Conservation (phyloP, 1,140 invertebrate species). For the Apocrypta bakeri region DNA sequence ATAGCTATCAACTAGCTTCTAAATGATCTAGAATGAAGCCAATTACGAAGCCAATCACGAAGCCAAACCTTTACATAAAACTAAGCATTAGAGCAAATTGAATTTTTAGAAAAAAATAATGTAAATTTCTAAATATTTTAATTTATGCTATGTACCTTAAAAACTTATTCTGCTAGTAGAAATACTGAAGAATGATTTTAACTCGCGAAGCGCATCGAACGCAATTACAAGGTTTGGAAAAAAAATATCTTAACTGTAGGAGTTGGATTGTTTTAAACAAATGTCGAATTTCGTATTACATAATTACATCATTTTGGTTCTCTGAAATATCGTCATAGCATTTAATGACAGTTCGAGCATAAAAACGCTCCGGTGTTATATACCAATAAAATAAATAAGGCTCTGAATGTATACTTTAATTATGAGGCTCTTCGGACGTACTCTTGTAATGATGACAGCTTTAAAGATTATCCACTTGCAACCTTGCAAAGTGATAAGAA, state of each 20-base stretch:
- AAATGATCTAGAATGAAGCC: slow-evolving; percentile 32
- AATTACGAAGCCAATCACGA: too few species aligned
- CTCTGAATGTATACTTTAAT: background rate
- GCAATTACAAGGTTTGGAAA: background rate
- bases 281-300: background rate
- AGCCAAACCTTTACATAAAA: slow-evolving; percentile 36
- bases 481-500: background rate
- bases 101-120: slow-evolving; percentile 1
- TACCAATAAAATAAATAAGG: background rate
- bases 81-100: too few species aligned
- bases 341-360: background rate
- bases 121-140: background rate
- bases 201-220: too few species aligned
- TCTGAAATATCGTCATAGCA: background rate
- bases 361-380: background rate
- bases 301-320: background rate
- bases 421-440: too few species aligned
- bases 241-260: too few species aligned
- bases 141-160: background rate
- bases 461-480: background rate
- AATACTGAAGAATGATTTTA: background rate
- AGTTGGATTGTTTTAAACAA: background rate
- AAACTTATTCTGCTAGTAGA: background rate
- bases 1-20: slow-evolving; percentile 30
- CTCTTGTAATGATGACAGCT: background rate